Evolutionary conservation across 2,113 vertebrate genomes (phyloP).

Genomic region (Hoplias malabaricus): DNA sequence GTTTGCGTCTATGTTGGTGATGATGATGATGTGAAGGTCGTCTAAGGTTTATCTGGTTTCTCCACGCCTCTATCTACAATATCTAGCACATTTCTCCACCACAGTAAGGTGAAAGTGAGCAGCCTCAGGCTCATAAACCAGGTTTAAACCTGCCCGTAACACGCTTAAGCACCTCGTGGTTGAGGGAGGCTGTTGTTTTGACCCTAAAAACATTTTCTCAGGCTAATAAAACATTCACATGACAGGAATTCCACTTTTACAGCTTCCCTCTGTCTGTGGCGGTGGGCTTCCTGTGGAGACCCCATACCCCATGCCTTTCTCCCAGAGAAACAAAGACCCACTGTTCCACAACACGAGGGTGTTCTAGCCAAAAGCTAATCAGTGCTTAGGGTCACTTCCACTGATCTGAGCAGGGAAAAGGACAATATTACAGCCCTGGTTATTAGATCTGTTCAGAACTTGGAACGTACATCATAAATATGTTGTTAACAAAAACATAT

Average conservation of each 20-base stretch:
- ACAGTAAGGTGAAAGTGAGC: not conserved
- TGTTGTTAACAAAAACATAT: too few relatives aligned
- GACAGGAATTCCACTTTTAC: slow-evolving; percentile 57
- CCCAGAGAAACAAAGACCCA: slow-evolving; percentile 68
- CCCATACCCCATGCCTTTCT: slow-evolving; percentile 69
- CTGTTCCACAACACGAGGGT: slow-evolving; percentile 58
- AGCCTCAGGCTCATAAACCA: slow-evolving; percentile 51
- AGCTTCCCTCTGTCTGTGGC: slow-evolving; percentile 61
- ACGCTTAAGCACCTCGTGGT: slow-evolving; percentile 34
- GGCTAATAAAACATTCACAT: slow-evolving; percentile 65
- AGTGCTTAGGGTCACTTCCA: slow-evolving; percentile 35
- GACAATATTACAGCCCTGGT: not conserved
- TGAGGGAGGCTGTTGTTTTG: slow-evolving; percentile 26
- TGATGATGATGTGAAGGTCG: not conserved
- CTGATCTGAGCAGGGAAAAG: not conserved
- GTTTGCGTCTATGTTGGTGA: too few relatives aligned
- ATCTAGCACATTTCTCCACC: not conserved
- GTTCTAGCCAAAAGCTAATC: slow-evolving; percentile 54
- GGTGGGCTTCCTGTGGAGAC: slow-evolving; percentile 62
- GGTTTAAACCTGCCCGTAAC: slow-evolving; percentile 45
- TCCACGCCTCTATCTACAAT: not conserved
- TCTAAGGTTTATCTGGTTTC: not conserved
- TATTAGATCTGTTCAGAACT: not conserved
- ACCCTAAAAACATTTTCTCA: slow-evolving; percentile 52
- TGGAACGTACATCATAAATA: too few relatives aligned